phyloP scores from a whole-genome alignment of 1,140 invertebrate genomes.

The Luehdorfia chinensis region DNA sequence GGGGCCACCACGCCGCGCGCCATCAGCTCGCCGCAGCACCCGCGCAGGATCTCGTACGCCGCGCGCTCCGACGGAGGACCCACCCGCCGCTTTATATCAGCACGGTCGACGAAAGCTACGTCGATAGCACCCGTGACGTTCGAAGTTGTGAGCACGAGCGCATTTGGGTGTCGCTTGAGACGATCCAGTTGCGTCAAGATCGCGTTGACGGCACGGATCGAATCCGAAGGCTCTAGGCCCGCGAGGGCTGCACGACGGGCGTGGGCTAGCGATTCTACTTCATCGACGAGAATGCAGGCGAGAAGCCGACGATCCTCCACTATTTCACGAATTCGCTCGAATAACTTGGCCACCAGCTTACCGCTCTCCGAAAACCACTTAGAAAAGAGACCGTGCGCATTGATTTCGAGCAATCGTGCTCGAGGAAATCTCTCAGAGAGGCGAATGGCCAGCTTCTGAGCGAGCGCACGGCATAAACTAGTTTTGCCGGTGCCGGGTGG shows the following conservation, averaged over 20 bases:
- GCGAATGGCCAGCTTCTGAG: conserved; percentile 94
- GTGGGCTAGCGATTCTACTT: conserved; percentile 96
- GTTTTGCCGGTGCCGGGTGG: conserved; percentile 96
- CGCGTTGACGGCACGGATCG: conserved; percentile 97
- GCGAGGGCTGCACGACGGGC: conserved; percentile 81
- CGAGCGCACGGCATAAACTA: conserved; percentile 95
- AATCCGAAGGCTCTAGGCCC: conserved; percentile 94
- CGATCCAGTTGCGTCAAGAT: conserved; percentile 96
- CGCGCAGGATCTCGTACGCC: conserved; percentile 88
- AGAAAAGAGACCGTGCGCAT: conserved; percentile 98
- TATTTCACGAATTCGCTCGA: conserved; percentile 89
- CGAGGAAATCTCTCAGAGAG: conserved; percentile 83
- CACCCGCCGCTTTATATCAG: conserved; percentile 95
- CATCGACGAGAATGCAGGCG: conserved; percentile 96
- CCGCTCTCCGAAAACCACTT: conserved; percentile 99
- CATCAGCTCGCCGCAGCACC: conserved; percentile 65
- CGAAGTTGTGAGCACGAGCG: conserved; percentile 96
- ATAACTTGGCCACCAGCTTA: conserved; percentile 96
- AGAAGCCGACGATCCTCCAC: conserved; percentile 87
- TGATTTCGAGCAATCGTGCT: conserved; percentile 95
- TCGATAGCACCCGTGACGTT: conserved; percentile 97
- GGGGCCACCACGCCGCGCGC: conserved; percentile 75
- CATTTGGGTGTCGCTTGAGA: conserved; percentile 92
- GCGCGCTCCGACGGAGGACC: conserved; percentile 88
- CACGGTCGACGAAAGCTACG: conserved; percentile 96